Evolutionary conservation across 2,797 vertebrate genomes (phyloP), one percentile per base, ranked within the genome.

Genomic region (Acomys russatus): DNA sequence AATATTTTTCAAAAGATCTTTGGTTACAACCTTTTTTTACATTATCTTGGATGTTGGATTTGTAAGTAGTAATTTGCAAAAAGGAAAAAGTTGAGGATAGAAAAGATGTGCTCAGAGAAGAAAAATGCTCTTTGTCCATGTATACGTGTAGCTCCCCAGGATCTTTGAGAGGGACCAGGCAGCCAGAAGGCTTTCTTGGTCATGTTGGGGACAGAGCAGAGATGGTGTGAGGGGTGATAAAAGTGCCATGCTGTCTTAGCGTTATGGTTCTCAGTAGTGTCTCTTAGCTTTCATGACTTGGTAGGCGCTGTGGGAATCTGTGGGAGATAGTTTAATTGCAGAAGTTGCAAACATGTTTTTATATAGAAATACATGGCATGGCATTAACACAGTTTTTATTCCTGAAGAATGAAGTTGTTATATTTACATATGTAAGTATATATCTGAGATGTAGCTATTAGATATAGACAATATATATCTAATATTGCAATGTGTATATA

Each of bases 301-400:
- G 28, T 5, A 9, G 7, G 25, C 90, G 49, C 30, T 70, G 23
- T 25, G 7, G n/a, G 12, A 61, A 51, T 88, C 38, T 90, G 17
- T 90, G 56, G 56, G 30, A 76, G 49, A 82, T 63, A n/a, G 6
- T 14, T 96, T 88, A 63, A 25, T 73, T 85, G 82, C 18, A 83
- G 59, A 90, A 70, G 25, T 11, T 89, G 7, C n/a, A 88, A 88
- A 9, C 2, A 88, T 78, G 1, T n/a, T 54, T 71, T 28, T 66
- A 63, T 9, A 51, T 15, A 76, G 38, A 76, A 92, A 93, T 63
- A 44, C 0, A 14, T 6, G n/a, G 61, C 38, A 44, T 64, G 7
- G 14, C 25, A 88, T 93, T 88, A 87, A 90, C 25, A 88, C 6
- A 82, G 35, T 38, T 11, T 23, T 14, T 78, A 49, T 94, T 80